phyloP scores from a whole-genome alignment of 2,888 invertebrate genomes.

The Lasioglossum morio region DNA sequence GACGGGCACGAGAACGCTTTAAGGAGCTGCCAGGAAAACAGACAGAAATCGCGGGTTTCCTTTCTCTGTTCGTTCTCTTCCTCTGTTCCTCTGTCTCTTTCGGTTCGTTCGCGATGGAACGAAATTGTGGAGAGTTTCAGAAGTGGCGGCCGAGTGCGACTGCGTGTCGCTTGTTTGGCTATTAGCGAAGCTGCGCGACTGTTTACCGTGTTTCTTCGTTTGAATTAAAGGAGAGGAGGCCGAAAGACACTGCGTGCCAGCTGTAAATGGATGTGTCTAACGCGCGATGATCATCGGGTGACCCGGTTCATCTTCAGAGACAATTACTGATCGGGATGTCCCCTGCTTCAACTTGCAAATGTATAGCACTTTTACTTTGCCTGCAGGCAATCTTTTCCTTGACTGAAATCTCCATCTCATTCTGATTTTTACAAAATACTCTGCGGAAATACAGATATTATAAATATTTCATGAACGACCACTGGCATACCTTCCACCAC shows the following conservation, averaged over 20 bases:
- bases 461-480: too few species aligned
- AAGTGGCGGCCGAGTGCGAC: constrained; percentile 21
- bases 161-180: constrained; percentile 31
- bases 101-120: background rate
- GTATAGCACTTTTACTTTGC: background rate
- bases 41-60: background rate
- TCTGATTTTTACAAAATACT: background rate
- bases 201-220: constrained; percentile 31
- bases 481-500: background rate
- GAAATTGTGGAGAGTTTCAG: constrained; percentile 9
- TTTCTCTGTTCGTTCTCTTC: background rate
- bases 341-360: background rate
- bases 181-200: constrained; percentile 22
- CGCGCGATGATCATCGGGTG: background rate
- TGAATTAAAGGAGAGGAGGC: background rate
- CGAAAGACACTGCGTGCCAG: background rate
- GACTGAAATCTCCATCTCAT: too few species aligned
- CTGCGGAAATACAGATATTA: too few species aligned
- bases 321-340: background rate
- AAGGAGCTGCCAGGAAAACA: constrained; percentile 27
- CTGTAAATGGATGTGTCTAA: background rate
- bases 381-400: too few species aligned
- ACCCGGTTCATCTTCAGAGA: background rate
- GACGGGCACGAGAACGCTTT: constrained; percentile 17
- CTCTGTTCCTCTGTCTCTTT: background rate